Evolutionary conservation across 2,888 invertebrate genomes (phyloP).

Genomic region (Azorinus chamasolen): DNA sequence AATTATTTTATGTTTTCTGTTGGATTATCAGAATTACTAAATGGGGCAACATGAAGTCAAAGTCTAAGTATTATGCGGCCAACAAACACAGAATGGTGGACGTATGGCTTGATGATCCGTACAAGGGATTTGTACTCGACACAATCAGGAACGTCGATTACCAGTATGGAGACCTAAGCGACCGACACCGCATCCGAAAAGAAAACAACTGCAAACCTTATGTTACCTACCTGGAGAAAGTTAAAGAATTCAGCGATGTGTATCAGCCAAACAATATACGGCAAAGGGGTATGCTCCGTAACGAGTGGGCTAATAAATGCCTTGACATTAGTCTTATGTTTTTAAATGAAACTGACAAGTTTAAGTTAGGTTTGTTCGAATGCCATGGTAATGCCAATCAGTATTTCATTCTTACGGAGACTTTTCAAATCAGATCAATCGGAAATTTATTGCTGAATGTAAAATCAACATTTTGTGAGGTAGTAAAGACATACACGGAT

Average conservation of each 20-base stretch:
- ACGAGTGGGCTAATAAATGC: background rate
- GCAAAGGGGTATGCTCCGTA: background rate
- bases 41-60: background rate
- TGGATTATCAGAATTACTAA: conserved; percentile 10
- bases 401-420: conserved; percentile 9
- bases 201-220: conserved; percentile 22
- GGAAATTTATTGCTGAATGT: no score
- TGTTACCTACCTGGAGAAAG: conserved; percentile 4
- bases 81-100: conserved; percentile 12
- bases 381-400: conserved; percentile 11
- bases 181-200: background rate
- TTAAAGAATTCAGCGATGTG: conserved; percentile 12
- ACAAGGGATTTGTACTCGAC: background rate
- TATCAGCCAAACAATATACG: background rate
- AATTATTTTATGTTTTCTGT: no score
- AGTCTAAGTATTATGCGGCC: background rate
- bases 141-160: background rate
- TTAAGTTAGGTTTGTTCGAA: background rate
- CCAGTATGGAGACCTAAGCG: background rate
- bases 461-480: no score
- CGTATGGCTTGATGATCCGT: conserved; percentile 11
- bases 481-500: no score
- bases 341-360: background rate
- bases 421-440: conserved; percentile 2
- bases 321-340: background rate